Conservation (phyloP, 2,888 invertebrate genomes). For the Drosophila falleni region DNA sequence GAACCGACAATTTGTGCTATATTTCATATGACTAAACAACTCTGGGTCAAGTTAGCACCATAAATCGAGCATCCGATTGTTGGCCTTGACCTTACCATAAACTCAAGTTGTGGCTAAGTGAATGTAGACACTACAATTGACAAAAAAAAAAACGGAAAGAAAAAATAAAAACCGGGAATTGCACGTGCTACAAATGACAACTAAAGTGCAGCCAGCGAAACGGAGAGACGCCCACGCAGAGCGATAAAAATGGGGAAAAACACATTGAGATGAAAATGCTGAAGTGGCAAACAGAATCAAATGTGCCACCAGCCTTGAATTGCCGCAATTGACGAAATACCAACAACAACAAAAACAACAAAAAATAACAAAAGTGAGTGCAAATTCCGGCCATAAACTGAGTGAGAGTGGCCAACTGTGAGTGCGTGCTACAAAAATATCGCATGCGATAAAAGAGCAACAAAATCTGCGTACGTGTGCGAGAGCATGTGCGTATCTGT, state of each 20-base stretch:
- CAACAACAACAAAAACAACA: background rate
- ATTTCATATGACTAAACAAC: constrained; percentile 35
- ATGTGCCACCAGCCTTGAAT: constrained; percentile 63
- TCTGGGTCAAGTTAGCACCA: constrained; percentile 18
- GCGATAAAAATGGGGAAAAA: background rate
- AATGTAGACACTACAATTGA: constrained; percentile 18
- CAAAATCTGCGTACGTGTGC: constrained; percentile 42
- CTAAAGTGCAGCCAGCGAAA: constrained; percentile 7
- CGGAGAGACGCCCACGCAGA: constrained; percentile 58
- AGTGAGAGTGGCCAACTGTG: constrained; percentile 1
- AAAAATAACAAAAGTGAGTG: constrained; percentile 12
- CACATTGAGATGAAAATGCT: constrained; percentile 28
- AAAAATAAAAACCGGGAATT: constrained; percentile 21
- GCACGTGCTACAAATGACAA: constrained; percentile 66
- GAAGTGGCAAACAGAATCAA: constrained; percentile 52
- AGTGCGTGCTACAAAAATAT: constrained; percentile 12
- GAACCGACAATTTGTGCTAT: background rate
- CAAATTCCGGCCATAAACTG: constrained; percentile 8
- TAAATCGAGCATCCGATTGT: constrained; percentile 5
- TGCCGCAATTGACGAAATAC: constrained; percentile 43
- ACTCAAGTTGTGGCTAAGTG: constrained; percentile 18
- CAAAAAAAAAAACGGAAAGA: constrained; percentile 1
- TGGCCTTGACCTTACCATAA: constrained; percentile 64
- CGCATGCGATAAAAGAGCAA: constrained; percentile 66
- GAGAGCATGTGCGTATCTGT: constrained; percentile 62